Conservation (phyloP, 2,888 invertebrate genomes). For the Crossocerus cetratus region DNA sequence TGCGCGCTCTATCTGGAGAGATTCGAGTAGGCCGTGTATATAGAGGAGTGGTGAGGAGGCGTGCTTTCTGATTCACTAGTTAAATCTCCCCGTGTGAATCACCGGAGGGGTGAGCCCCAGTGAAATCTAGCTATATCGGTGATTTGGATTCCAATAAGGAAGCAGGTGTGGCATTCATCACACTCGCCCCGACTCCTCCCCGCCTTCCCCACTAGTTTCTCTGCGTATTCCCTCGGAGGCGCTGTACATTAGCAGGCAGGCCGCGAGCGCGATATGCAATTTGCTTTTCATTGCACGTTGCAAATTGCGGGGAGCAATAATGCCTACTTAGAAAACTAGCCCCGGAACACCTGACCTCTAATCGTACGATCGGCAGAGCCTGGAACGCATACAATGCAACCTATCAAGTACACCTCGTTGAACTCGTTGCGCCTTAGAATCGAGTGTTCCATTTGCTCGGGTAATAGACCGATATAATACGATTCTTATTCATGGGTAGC, state of each 20-base stretch:
- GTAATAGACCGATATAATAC: too few relatives aligned
- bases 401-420: too few relatives aligned
- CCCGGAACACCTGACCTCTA: too few relatives aligned
- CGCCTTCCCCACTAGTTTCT: neutral
- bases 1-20: too few relatives aligned
- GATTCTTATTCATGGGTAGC: too few relatives aligned
- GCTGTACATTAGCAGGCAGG: neutral
- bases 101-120: conserved; percentile 4
- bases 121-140: conserved; percentile 16
- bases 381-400: too few relatives aligned
- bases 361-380: too few relatives aligned
- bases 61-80: conserved; percentile 13
- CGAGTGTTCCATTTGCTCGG: too few relatives aligned
- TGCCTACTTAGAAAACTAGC: neutral
- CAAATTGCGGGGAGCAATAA: neutral
- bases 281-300: neutral
- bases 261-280: neutral
- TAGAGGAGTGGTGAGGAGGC: neutral
- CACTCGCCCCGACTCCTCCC: too few relatives aligned
- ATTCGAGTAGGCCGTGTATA: neutral
- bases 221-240: neutral
- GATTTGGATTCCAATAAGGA: conserved; percentile 15
- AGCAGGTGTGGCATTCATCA: conserved; percentile 7
- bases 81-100: conserved; percentile 9
- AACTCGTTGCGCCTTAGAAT: too few relatives aligned